Evolutionary conservation across 37 sponge, comb jelly and placozoan species (phyloP).

Genomic region (Agelas oroides): DNA sequence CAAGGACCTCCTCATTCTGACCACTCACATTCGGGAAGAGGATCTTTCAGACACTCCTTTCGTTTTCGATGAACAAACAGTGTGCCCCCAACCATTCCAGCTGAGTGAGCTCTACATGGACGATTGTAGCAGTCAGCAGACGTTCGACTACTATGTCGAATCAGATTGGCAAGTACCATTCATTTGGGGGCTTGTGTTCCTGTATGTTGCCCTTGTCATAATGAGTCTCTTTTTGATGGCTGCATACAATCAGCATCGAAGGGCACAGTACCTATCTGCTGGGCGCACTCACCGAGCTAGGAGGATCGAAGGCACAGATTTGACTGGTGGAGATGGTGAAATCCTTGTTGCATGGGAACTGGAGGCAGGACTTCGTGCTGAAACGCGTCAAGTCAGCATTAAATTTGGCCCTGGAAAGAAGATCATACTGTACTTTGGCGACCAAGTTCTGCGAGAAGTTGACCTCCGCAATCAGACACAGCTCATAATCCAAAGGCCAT

Average conservation of each 20-base stretch:
- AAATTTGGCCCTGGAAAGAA: conserved; percentile 79
- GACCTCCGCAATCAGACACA: conserved; percentile 69
- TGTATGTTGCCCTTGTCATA: conserved; percentile 68
- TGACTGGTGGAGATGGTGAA: conserved; percentile 64
- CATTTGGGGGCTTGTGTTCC: conserved; percentile 73
- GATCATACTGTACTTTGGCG: conserved; percentile 58
- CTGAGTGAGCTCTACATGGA: conserved; percentile 89
- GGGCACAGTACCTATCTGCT: conserved; percentile 45
- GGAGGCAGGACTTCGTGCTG: conserved; percentile 63
- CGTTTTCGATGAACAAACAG: conserved; percentile 21
- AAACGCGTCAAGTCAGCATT: conserved; percentile 64
- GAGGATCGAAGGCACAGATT: conserved; percentile 74
- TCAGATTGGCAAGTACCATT: conserved; percentile 74
- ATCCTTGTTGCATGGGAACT: conserved; percentile 64
- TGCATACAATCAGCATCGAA: conserved; percentile 61
- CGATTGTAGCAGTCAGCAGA: conserved; percentile 68
- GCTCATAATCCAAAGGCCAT: conserved; percentile 59
- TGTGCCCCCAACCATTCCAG: conserved; percentile 89
- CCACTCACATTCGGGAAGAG: conserved; percentile 56
- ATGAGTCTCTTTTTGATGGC: conserved; percentile 73
- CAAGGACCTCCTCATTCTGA: conserved; percentile 57
- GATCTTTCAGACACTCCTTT: conserved; percentile 76
- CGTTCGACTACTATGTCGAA: conserved; percentile 77
- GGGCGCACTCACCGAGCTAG: conserved; percentile 41
- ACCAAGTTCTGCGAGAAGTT: conserved; percentile 50